Evolutionary conservation across 2,113 vertebrate genomes (phyloP), one percentile per base, ranked within the genome.

Genomic region (Xiphias gladius): DNA sequence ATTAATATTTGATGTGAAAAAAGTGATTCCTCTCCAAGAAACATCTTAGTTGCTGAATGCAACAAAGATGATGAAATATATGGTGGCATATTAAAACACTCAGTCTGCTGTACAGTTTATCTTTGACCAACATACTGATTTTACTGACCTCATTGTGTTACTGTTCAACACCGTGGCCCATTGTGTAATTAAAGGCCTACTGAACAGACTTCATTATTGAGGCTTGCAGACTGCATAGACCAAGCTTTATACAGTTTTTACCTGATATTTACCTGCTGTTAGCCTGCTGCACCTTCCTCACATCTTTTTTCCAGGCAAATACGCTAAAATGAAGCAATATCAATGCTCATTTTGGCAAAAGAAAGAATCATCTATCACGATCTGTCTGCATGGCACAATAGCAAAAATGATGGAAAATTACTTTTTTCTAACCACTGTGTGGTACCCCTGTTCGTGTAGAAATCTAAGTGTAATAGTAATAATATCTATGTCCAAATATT

Each of bases 141-240:
- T 70, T 73, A 48, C 39, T 76, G 30, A 65, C 43, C 37, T 24
- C 59, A 10, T 67, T 50, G 17, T 61, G 26, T 54, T 62, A 54
- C 20, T 41, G 20, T 55, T 58, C 37, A 70, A 43, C 35, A 61
- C 50, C 67, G 30, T 6, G 41, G 24, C 5, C 24, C 13, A 24
- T 26, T 66, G 62, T 62, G 22, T 68, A 35, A 50, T 48, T 48
- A 48, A 48, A 48, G 6, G 19, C 48, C 48, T 46, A 17, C 17
- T 52, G 50, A 52, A 52, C 50, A 9, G 50, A 16, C 8, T 41
- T 64, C 26, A 46, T 26, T 58, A 50, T 50, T 20, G 35, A 68
- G 7, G 67, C 28, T 62, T 77, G 20, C 28, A 61, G 20, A 73
- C 32, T 32, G 2, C 14, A 73, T 12, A 52, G 50, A 9, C 50